A percentile compares a stretch with the other conserved stretches of the same genome.
These are phyloP conservation scores for Armadillidium nasatum DNA, from an alignment of 1,140 invertebrate species.

Conservation along the genomic window DNA sequence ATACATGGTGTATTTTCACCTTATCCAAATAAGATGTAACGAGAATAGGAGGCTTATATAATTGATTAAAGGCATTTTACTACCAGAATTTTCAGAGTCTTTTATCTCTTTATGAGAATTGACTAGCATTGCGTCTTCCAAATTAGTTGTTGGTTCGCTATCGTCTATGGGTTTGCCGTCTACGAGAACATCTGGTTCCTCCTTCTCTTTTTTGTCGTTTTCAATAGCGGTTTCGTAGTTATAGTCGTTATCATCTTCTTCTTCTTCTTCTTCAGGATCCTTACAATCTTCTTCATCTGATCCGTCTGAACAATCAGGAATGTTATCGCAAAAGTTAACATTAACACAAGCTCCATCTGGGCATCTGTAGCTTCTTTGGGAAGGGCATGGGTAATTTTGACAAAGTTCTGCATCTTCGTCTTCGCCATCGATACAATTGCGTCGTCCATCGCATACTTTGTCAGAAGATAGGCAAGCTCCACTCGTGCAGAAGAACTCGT, in stretches of 20 bases:
- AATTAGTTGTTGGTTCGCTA: not conserved
- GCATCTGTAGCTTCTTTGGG: conserved; percentile 25
- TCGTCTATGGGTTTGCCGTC: not conserved
- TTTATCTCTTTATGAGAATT: not conserved
- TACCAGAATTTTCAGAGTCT: not conserved
- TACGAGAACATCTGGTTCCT: not conserved
- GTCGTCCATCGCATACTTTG: conserved; percentile 41
- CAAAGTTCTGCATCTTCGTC: conserved; percentile 33
- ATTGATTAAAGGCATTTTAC: too few relatives aligned
- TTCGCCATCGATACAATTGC: conserved; percentile 32
- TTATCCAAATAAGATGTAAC: too few relatives aligned
- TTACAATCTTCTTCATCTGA: conserved; percentile 38
- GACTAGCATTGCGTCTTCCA: not conserved
- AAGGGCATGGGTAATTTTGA: conserved; percentile 25
- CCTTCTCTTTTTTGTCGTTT: not conserved
- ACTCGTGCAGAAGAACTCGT: conserved; percentile 34
- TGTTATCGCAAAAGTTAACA: conserved; percentile 26
- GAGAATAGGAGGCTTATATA: too few relatives aligned
- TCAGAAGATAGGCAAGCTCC: conserved; percentile 31
- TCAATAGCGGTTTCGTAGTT: not conserved
- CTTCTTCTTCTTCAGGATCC: not conserved
- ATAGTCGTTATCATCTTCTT: conserved; percentile 10
- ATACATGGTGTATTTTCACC: too few relatives aligned
- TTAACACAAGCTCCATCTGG: conserved; percentile 29
- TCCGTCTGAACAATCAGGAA: conserved; percentile 32